These are phyloP conservation scores for Melozone crissalis DNA, from an alignment of 2,113 vertebrate genomes.

Conservation along the genomic window DNA sequence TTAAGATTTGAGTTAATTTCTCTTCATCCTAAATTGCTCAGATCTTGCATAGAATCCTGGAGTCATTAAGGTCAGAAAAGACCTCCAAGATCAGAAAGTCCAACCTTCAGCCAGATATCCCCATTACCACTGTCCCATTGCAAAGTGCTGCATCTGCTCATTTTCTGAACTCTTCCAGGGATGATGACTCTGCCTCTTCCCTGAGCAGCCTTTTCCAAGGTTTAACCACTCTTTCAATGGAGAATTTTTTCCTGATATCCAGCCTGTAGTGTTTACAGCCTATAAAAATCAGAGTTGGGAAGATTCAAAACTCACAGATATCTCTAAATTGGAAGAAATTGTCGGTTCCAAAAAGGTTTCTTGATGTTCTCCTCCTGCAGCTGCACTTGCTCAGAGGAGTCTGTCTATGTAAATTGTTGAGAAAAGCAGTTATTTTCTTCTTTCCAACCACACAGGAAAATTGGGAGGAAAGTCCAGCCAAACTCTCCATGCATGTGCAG, in stretches of 20 bases:
- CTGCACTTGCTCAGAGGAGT: neutral
- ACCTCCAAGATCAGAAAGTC: neutral
- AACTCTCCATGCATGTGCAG: neutral
- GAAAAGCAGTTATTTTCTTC: neutral
- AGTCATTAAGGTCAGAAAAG: neutral
- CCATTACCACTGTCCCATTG: neutral
- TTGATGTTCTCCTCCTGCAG: neutral
- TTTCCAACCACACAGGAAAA: neutral
- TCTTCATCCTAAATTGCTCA: neutral
- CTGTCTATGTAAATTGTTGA: neutral
- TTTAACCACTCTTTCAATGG: neutral
- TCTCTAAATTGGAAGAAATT: neutral
- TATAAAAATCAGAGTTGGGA: neutral
- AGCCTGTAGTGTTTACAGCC: neutral
- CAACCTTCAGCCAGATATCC: neutral
- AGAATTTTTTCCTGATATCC: neutral
- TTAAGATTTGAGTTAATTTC: neutral
- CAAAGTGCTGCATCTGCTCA: neutral
- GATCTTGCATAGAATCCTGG: neutral
- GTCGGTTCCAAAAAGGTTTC: neutral
- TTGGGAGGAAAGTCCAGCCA: neutral
- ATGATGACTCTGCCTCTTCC: neutral
- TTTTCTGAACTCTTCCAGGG: neutral
- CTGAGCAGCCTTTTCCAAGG: neutral
- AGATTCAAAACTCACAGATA: neutral